These are phyloP conservation scores for Ochropleura plecta DNA, from an alignment of 2,888 invertebrate species.

Conservation along the genomic window DNA sequence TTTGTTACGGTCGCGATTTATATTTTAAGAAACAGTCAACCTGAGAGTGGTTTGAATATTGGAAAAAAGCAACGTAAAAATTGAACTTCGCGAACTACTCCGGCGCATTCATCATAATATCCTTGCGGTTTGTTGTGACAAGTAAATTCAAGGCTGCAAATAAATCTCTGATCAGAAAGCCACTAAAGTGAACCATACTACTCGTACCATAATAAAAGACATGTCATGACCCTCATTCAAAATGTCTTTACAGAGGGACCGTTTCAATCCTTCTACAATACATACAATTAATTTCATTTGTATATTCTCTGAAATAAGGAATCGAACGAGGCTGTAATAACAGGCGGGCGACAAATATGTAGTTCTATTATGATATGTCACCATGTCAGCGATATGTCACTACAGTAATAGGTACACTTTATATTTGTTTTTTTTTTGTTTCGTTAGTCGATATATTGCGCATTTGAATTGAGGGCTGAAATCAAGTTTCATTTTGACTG, in stretches of 20 bases:
- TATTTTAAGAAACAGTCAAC: too few relatives aligned
- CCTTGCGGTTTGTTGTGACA: not conserved
- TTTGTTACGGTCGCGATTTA: too few relatives aligned
- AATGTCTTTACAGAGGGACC: not conserved
- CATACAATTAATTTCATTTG: not conserved
- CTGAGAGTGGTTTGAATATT: too few relatives aligned
- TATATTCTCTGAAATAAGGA: conserved; percentile 16
- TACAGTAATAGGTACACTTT: not conserved
- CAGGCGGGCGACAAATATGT: not conserved
- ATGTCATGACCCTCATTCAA: not conserved
- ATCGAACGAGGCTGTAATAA: conserved; percentile 20
- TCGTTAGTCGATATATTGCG: not conserved
- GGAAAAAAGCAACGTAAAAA: too few relatives aligned
- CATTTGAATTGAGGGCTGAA: not conserved
- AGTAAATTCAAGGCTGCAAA: not conserved
- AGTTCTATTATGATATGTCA: not conserved
- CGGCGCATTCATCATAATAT: too few relatives aligned
- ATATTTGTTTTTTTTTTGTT: not conserved
- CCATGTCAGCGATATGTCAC: conserved; percentile 5
- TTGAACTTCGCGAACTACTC: too few relatives aligned
- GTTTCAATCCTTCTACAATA: not conserved
- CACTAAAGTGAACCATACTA: not conserved
- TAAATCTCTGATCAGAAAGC: not conserved
- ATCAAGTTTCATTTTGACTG: not conserved
- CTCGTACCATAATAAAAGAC: not conserved